Percentiles rank a stretch among this genome's conserved stretches.
phyloP scores from a whole-genome alignment of 2,113 vertebrate species.

The Rattus rattus region DNA sequence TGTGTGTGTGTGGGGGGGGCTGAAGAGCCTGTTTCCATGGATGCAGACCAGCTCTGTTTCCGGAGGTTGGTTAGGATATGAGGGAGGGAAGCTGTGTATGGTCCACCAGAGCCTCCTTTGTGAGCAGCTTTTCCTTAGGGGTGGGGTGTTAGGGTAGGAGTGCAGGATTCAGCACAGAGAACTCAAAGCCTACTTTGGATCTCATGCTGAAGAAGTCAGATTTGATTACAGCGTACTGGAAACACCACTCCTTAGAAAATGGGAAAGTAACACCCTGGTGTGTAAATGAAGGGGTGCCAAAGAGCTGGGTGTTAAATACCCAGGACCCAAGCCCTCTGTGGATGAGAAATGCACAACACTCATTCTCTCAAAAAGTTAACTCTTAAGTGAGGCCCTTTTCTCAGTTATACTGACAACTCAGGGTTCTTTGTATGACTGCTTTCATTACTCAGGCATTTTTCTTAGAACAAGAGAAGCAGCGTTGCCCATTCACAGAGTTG shows the following conservation, averaged over 20 bases:
- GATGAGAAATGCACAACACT: not conserved
- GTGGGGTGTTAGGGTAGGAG: not conserved
- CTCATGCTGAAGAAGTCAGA: not conserved
- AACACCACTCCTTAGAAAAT: not conserved
- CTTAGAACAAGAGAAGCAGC: not conserved
- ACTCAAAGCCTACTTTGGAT: not conserved
- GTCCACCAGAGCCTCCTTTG: not conserved
- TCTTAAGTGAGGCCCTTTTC: not conserved
- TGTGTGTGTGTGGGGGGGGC: not conserved
- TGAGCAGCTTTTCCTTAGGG: not conserved
- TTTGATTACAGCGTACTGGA: not conserved
- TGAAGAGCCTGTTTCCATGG: not conserved
- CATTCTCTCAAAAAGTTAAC: not conserved
- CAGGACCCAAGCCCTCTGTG: not conserved
- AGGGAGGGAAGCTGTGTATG: not conserved
- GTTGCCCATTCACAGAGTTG: not conserved
- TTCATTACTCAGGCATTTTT: not conserved
- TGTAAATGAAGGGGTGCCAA: not conserved
- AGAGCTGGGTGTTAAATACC: not conserved
- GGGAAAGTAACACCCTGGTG: not conserved
- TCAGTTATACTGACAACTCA: not conserved
- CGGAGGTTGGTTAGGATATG: not conserved
- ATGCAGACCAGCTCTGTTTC: not conserved
- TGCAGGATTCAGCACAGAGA: not conserved
- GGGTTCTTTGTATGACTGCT: not conserved